Conservation (phyloP, 2,888 invertebrate species). For the Anthoptus insignis region DNA sequence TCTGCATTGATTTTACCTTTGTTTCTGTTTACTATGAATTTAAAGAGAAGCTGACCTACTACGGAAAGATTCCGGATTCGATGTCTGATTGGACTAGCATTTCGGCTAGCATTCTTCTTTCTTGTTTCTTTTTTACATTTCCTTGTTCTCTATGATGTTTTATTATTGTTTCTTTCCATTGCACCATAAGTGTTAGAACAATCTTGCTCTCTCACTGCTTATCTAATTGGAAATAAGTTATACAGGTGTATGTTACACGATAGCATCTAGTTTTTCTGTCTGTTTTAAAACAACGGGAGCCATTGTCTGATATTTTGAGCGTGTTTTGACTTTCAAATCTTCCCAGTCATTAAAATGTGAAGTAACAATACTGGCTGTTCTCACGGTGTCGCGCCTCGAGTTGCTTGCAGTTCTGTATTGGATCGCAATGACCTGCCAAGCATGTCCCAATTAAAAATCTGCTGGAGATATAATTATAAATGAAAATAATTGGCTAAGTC, state of each 20-base stretch:
- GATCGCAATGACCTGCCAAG: background rate
- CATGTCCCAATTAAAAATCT: background rate
- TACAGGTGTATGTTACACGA: background rate
- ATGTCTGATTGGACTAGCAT: too few relatives aligned
- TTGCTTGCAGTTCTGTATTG: constrained; percentile 33
- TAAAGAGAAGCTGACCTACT: too few relatives aligned
- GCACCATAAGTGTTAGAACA: background rate
- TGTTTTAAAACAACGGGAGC: constrained; percentile 6
- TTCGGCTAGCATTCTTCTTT: too few relatives aligned
- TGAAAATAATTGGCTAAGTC: background rate
- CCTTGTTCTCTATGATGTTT: too few relatives aligned
- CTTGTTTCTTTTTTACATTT: too few relatives aligned
- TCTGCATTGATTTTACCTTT: constrained; percentile 2
- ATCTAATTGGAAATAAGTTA: too few relatives aligned
- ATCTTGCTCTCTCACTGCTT: too few relatives aligned
- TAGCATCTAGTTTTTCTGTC: background rate
- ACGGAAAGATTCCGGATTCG: too few relatives aligned
- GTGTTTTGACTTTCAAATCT: constrained; percentile 27
- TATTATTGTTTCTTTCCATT: background rate
- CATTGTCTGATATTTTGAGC: constrained; percentile 21
- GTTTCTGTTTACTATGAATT: background rate
- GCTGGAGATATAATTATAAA: too few relatives aligned
- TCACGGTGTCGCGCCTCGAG: constrained; percentile 59
- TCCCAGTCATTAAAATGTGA: constrained; percentile 33
- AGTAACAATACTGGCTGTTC: constrained; percentile 48